Base-by-base conservation (phyloP, 2,888 invertebrate species). In the Yponomeuta malinellus region DNA sequence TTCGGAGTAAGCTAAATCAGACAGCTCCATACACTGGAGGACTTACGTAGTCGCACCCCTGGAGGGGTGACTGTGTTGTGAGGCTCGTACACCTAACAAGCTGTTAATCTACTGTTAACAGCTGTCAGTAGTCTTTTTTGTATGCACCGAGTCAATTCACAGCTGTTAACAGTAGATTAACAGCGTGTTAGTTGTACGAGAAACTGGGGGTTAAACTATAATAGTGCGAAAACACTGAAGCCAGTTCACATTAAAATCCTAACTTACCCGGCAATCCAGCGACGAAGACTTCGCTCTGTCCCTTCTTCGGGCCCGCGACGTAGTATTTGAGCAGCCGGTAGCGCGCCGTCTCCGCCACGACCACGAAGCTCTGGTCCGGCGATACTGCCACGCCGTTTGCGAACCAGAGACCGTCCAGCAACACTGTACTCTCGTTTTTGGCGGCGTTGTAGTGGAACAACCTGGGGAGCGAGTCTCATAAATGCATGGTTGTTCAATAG, bases 361-460 rank as follows among this genome's bases (percentile, higher is more conserved):
- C 85, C 3, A 99, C 82, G 79, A 96, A 97, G 73, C 96, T 95
- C 82, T 97, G 96, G 79, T 97, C 95, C 6, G 95, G 94, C 15
- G 97, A 96, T 0, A 99, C 79, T 70, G 93, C 94, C 37, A 99
- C 85, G 23, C 99, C 99, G 86, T 99, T 99, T 0, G 98, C 93
- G 86, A 98, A 98, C 84, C 94, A 95, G 0, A 99, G 79, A 68
- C 96, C 93, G 73, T 96, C 94, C 1, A 97, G 80, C 48, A 99
- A 85, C 2, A 98, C 96, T 79, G 93, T 94, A 79, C 95, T 96
- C 74, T 93, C 93, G 79, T 97, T 96, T 73, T 95, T 96, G 70
- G 93, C 94, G 0, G 96, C 94, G 84, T 97, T 94, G 84, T 96
- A 97, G 80, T 95, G 94, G 72, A 98, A 92, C 68, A 98, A 88